A percentile compares a stretch with the other conserved stretches of the same genome.
Conservation (phyloP, 2,113 vertebrate genomes). For the Malaclemys terrapin region DNA sequence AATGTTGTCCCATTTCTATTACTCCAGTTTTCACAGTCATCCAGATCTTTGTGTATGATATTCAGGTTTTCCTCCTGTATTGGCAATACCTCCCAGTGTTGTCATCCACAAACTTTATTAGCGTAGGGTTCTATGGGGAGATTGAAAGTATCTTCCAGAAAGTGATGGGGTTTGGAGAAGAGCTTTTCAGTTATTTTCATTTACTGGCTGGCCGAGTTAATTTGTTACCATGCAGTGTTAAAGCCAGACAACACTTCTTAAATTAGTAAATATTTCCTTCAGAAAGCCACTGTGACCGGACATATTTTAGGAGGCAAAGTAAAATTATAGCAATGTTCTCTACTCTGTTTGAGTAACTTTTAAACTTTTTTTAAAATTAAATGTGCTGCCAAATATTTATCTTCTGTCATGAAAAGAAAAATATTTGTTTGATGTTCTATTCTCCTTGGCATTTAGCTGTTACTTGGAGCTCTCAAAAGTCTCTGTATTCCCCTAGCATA, state of each 20-base stretch:
- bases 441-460: slow-evolving; percentile 43
- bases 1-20: not conserved
- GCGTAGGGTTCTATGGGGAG: not conserved
- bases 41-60: not conserved
- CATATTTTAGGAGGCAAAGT: slow-evolving; percentile 68
- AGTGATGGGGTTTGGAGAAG: not conserved
- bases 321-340: slow-evolving; percentile 38
- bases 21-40: not conserved
- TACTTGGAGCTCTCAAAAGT: slow-evolving; percentile 18
- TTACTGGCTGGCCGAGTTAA: slow-evolving; percentile 29
- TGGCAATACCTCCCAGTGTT: not conserved
- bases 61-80: not conserved
- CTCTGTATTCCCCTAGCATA: not conserved
- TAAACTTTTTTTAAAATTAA: slow-evolving; percentile 43
- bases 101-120: not conserved
- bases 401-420: slow-evolving; percentile 70
- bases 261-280: slow-evolving; percentile 67
- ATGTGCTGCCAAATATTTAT: slow-evolving; percentile 73
- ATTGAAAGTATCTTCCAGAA: not conserved
- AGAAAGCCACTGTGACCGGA: slow-evolving; percentile 72
- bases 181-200: slow-evolving; percentile 16
- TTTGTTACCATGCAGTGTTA: slow-evolving; percentile 21
- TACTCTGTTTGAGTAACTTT: slow-evolving; percentile 60
- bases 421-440: slow-evolving; percentile 68
- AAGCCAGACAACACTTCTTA: slow-evolving; percentile 60